These are phyloP conservation scores for Eumaeus atala DNA, from an alignment of 1,140 invertebrate genomes.

Conservation along the genomic window DNA sequence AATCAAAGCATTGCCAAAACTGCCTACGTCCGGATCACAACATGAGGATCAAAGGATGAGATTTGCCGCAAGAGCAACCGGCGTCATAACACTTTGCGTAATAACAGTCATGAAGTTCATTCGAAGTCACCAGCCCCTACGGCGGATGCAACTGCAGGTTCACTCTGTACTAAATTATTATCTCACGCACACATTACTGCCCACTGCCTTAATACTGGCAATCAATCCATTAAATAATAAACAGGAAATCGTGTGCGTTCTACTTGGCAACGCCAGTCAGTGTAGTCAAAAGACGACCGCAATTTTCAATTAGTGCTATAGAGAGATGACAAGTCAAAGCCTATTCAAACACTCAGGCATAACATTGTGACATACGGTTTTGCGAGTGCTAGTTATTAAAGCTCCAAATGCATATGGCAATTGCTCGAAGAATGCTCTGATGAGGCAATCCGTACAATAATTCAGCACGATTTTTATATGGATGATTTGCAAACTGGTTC, in stretches of 20 bases:
- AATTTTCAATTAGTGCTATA: slow-evolving; percentile 50
- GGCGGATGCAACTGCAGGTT: not conserved
- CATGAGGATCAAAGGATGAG: slow-evolving; percentile 14
- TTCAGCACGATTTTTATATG: slow-evolving; percentile 58
- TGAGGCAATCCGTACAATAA: slow-evolving; percentile 31
- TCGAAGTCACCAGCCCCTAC: not conserved
- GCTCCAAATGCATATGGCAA: slow-evolving; percentile 38
- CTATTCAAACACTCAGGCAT: slow-evolving; percentile 32
- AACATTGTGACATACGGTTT: slow-evolving; percentile 39
- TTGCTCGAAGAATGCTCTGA: slow-evolving; percentile 33
- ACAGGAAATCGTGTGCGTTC: slow-evolving; percentile 10
- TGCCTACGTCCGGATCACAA: no score
- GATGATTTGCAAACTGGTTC: slow-evolving; percentile 62
- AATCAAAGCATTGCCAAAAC: slow-evolving; percentile 17
- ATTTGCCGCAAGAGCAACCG: slow-evolving; percentile 16
- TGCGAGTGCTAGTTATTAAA: slow-evolving; percentile 43
- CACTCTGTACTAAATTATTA: not conserved
- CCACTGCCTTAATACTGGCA: slow-evolving; percentile 16
- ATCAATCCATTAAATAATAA: slow-evolving; percentile 17
- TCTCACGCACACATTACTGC: slow-evolving; percentile 6
- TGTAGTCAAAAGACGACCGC: slow-evolving; percentile 10
- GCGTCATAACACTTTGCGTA: slow-evolving; percentile 19
- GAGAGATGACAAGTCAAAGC: slow-evolving; percentile 29
- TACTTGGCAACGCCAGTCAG: slow-evolving; percentile 12
- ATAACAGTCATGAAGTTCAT: not conserved